Conservation (phyloP, 2,113 vertebrate genomes). For the Fukomys damarensis region DNA sequence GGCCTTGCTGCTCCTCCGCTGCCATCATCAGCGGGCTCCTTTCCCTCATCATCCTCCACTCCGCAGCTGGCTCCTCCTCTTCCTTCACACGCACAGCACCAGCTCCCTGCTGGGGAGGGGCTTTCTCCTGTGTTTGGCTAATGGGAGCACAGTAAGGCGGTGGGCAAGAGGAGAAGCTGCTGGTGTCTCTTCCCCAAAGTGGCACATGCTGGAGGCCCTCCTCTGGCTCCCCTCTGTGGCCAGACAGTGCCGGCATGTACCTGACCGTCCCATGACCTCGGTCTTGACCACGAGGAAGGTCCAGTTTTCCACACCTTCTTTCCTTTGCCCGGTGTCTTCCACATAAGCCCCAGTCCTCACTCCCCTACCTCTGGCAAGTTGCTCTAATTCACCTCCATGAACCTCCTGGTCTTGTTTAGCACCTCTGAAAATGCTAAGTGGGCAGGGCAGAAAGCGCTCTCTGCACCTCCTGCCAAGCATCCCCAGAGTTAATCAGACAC, state of each 20-base stretch:
- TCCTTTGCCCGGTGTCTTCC: background rate
- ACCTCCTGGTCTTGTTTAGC: background rate
- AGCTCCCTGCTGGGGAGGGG: background rate
- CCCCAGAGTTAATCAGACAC: background rate
- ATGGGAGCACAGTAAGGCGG: fast-evolving
- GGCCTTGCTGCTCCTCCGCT: background rate
- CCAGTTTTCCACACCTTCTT: background rate
- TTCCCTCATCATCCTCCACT: background rate
- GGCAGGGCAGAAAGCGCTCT: background rate
- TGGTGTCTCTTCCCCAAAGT: background rate
- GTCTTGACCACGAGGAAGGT: background rate
- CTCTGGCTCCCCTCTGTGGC: background rate
- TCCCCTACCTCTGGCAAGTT: background rate
- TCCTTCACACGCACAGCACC: background rate
- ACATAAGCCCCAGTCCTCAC: background rate
- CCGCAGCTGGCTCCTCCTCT: background rate
- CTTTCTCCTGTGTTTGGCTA: background rate
- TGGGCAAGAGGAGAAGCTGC: background rate
- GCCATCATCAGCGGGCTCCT: fast-evolving
- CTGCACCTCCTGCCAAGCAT: background rate
- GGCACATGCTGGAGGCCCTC: background rate
- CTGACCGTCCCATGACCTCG: background rate
- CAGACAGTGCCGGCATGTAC: fast-evolving
- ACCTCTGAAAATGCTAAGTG: background rate
- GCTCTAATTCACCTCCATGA: background rate